These are phyloP conservation scores for Scaptomyza cyrtandrae DNA, from an alignment of 2,888 invertebrate species.

Conservation along the genomic window DNA sequence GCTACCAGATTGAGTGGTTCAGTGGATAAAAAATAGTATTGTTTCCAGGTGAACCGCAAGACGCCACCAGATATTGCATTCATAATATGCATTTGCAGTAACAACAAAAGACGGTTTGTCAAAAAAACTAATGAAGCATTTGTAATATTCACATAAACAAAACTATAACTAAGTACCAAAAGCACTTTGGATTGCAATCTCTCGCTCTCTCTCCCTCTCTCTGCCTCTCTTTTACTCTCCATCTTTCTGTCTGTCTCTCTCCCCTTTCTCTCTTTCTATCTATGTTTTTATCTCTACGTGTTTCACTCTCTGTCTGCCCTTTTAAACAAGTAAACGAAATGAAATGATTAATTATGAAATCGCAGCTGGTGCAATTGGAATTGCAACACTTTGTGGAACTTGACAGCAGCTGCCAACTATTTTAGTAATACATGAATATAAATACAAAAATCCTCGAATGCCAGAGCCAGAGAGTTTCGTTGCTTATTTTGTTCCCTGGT, in stretches of 20 bases:
- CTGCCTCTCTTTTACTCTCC: too few species aligned
- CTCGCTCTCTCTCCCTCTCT: not conserved
- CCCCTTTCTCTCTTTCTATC: too few species aligned
- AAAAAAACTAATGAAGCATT: not conserved
- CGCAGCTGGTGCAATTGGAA: conserved; percentile 55
- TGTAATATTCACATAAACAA: not conserved
- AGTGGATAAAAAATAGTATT: conserved; percentile 12
- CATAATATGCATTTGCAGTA: too few species aligned
- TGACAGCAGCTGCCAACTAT: conserved; percentile 38
- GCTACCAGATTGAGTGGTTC: conserved; percentile 17
- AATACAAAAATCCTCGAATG: conserved; percentile 30
- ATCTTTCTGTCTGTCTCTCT: too few species aligned
- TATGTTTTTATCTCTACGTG: not conserved
- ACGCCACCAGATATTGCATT: too few species aligned
- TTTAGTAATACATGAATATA: conserved; percentile 18
- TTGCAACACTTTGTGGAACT: conserved; percentile 39
- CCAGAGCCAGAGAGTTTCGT: conserved; percentile 1
- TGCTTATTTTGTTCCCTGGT: conserved; percentile 6
- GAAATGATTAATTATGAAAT: conserved; percentile 57
- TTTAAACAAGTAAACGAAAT: not conserved
- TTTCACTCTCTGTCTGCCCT: not conserved
- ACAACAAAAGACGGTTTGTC: too few species aligned
- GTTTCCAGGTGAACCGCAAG: too few species aligned
- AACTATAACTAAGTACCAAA: not conserved
- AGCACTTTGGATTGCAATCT: not conserved